Base-by-base conservation (phyloP, 2,113 vertebrate species). In the Atrichornis clamosus region DNA sequence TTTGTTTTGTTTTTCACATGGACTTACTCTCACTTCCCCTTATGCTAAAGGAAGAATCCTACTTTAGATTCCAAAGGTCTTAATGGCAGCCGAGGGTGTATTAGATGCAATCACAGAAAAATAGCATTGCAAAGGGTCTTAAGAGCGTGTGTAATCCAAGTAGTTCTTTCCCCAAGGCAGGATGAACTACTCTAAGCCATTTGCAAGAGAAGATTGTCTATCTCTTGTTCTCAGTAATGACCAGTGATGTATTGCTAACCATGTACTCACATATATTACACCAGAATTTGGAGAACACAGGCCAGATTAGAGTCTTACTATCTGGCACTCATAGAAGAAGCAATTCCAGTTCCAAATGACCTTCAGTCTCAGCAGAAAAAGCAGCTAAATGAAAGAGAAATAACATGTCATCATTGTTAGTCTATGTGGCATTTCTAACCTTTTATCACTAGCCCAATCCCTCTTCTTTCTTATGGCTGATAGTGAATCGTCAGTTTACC, bases 131-230 rank as follows among this genome's bases (percentile, higher is more conserved):
- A 64, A 56, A 87, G 49, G 33, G 28, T 87, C 33, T 91, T 78
- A 87, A 84, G 81, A 94, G 39, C 17, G 11, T 72, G 27, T 75
- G 28, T 91, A 91, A 96, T 87, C 73, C 84, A 60, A 72, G 74
- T 15, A 84, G 60, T 16, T 72, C 65, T 87, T 87, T 89, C 77
- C 81, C 11, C 21, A 85, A 95, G 90, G 84, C 74, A 94, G 44
- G 81, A 93, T 91, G 92, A 94, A 84, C 56, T 82, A 91, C 44
- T 72, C 72, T 89, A 84, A 94, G 62, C 30, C 74, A 93, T 82
- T 95, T 95, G 35, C 62, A 87, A 72, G 47, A 59, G 84, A 84
- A 89, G 53, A 87, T 53, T 91, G 47, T 75, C 69, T 91, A 30
- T 67, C 47, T 87, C 65, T 44, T 93, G 24, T 24, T 93, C 74